These are phyloP conservation scores for Nesogale talazaci DNA, from an alignment of 2,113 vertebrate genomes.

Conservation along the genomic window DNA sequence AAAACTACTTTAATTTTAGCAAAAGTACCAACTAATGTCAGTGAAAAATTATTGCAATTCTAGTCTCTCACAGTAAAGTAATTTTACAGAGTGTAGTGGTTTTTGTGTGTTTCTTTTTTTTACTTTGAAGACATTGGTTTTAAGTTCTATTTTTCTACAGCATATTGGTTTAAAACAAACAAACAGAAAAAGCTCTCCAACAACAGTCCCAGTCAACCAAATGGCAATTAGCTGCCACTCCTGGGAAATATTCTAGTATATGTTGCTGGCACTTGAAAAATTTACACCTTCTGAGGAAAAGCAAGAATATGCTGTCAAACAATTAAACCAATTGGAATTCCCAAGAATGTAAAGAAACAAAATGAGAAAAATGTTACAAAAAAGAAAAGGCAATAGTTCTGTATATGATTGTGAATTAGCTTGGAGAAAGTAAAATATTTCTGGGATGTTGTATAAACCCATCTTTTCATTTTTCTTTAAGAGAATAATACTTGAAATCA, in stretches of 20 bases:
- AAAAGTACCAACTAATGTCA: slow-evolving; percentile 74
- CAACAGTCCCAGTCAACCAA: slow-evolving; percentile 82
- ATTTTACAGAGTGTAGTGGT: slow-evolving; percentile 72
- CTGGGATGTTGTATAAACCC: slow-evolving; percentile 52
- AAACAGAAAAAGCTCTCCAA: slow-evolving; percentile 77
- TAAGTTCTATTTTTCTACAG: slow-evolving; percentile 78
- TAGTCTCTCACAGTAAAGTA: slow-evolving; percentile 75
- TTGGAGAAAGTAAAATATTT: slow-evolving; percentile 67
- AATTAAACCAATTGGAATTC: slow-evolving; percentile 91
- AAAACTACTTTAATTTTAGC: slow-evolving; percentile 74
- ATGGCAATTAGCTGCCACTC: slow-evolving; percentile 89
- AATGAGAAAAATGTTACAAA: slow-evolving; percentile 74
- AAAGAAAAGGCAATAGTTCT: slow-evolving; percentile 74
- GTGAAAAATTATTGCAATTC: slow-evolving; percentile 78
- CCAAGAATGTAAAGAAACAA: slow-evolving; percentile 82
- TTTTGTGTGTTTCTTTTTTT: slow-evolving; percentile 58
- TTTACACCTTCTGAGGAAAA: slow-evolving; percentile 88
- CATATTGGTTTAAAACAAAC: slow-evolving; percentile 75
- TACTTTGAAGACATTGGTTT: slow-evolving; percentile 78
- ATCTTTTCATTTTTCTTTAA: slow-evolving; percentile 14
- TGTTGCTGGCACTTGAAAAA: slow-evolving; percentile 90
- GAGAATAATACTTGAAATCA: too few species aligned
- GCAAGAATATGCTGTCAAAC: slow-evolving; percentile 91
- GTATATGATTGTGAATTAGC: slow-evolving; percentile 75
- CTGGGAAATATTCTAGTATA: slow-evolving; percentile 88